These are phyloP conservation scores for Macrotis lagotis DNA, from an alignment of 2,113 vertebrate species.

Conservation along the genomic window DNA sequence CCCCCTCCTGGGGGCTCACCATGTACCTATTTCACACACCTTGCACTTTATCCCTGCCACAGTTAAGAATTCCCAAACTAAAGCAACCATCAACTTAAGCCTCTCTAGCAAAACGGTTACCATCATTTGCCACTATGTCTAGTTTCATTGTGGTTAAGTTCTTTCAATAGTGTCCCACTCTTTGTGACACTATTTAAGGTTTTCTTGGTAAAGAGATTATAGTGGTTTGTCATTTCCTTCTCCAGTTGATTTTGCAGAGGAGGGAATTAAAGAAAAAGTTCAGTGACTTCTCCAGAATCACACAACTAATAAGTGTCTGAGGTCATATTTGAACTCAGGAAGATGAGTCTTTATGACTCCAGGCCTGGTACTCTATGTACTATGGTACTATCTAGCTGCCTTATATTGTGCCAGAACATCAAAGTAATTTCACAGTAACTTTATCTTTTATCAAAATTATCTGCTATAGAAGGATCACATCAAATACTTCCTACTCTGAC, in stretches of 20 bases:
- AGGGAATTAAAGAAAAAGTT: neutral
- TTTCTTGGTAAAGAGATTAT: neutral
- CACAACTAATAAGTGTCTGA: neutral
- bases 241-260: neutral
- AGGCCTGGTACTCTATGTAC: neutral
- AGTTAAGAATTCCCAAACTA: neutral
- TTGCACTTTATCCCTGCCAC: neutral
- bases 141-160: neutral
- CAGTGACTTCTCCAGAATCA: neutral
- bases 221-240: neutral
- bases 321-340: neutral
- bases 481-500: neutral
- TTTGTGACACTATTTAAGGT: neutral
- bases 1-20: neutral
- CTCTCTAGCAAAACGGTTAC: neutral
- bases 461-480: constrained; percentile 23
- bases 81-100: neutral
- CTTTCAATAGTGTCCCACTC: neutral
- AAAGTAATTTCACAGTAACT: neutral
- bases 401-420: neutral
- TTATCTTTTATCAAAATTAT: constrained; percentile 48
- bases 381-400: neutral
- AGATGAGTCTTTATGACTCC: neutral
- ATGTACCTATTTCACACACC: neutral
- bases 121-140: neutral